Base-by-base conservation (phyloP, 2,888 invertebrate species). In the Leistus spinibarbis region DNA sequence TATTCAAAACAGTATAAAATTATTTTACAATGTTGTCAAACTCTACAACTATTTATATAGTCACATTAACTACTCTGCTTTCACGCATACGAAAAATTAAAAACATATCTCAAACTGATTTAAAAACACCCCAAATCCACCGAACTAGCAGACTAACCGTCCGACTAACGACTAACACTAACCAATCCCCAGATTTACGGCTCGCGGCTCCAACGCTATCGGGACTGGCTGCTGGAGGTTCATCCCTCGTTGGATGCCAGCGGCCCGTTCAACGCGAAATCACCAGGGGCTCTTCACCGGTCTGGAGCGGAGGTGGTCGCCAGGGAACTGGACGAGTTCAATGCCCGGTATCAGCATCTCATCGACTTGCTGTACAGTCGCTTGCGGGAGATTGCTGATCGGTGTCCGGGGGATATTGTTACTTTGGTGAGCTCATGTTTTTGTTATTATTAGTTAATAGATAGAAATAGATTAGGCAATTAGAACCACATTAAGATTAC, bases 201-300 rank as follows among this genome's bases (percentile, higher is more conserved):
- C 85, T 91, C 93, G 84, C 91, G 94, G 83, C 92, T 95, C 85
- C 92, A 93, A 86, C 91, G 93, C 79, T 97, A 94, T 89, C 90
- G 91, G 78, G 95, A 95, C 82, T 90, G 91, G 86, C 89, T 96
- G 79, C 91, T 96, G 85, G 94, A 95, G 81, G 89, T 92, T 69
- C 95, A 94, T 82, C 95, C 95, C 1, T 94, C 93, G 76, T 85
- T 94, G 83, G 95, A 95, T 86, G 90, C 82, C 73, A 83, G 81
- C 78, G 82, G 84, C 27, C 82, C 82, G 69, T 84, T 84, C 80
- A 80, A 81, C 67, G 81, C 78, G 80, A 74, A 78, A 85, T 72
- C 82, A 85, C 81, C 80, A 85, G 84, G 80, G 85, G 81, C 80
- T 77, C 22, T 80, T 79, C 1, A 80, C 82, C n/a, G 85, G 76